Conservation (phyloP, 2,888 invertebrate species). For the Sphaerophoria rueppellii region DNA sequence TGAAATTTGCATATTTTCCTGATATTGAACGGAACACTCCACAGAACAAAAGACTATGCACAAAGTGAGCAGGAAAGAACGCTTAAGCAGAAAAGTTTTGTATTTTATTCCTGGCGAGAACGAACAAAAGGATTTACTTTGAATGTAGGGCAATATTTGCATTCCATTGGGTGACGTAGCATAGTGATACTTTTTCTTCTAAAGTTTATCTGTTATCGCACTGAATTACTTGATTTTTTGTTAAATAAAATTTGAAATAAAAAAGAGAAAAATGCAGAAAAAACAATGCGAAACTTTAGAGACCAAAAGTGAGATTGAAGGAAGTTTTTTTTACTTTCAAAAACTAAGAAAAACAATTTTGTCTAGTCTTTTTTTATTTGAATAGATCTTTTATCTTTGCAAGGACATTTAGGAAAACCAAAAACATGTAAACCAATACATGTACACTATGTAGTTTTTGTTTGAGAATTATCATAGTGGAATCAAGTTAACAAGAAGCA, state of each 20-base stretch:
- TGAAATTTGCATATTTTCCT: conserved; percentile 60
- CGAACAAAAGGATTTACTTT: conserved; percentile 61
- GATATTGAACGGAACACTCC: conserved; percentile 49
- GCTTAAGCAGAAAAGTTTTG: conserved; percentile 45
- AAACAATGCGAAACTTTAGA: neutral
- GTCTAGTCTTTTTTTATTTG: neutral
- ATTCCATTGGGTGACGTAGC: conserved; percentile 61
- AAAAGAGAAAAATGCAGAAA: neutral
- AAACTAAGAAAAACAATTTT: conserved; percentile 16
- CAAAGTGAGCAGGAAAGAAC: conserved; percentile 36
- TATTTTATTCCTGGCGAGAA: conserved; percentile 43
- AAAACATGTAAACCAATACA: no score
- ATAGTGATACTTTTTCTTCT: conserved; percentile 50
- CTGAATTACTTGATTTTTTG: conserved; percentile 45
- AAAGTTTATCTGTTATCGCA: conserved; percentile 62
- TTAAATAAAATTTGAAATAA: conserved; percentile 2
- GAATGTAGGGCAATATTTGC: conserved; percentile 62
- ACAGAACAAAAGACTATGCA: conserved; percentile 39
- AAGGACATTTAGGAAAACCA: no score
- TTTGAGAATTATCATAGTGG: no score
- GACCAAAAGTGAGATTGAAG: neutral
- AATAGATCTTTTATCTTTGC: conserved; percentile 18
- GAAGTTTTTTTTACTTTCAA: conserved; percentile 22
- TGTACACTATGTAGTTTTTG: no score
- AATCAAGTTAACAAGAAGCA: no score